Evolutionary conservation across 2,113 vertebrate species (phyloP), one percentile per base, ranked within the genome.

Genomic region (Lagopus muta): DNA sequence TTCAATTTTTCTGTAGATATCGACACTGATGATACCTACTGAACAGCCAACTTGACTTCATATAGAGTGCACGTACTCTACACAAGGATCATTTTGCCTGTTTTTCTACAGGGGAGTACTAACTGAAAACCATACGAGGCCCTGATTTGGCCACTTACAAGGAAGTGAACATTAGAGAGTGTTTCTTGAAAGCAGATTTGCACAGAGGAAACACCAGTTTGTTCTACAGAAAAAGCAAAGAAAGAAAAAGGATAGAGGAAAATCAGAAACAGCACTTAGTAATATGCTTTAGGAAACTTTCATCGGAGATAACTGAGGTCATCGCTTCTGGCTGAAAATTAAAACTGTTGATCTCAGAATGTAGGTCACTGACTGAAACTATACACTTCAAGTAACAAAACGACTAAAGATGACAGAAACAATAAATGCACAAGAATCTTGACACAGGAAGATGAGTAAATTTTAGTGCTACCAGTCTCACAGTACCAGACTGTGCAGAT

Each of bases 181-280:
- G 92, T 98, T 98, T 98, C 98, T 97, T 96, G 97, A 98, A 78
- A 98, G 96, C 42, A 98, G 82, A 98, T 98, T 97, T 98, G 98
- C 98, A 93, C 98, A 98, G 95, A 98, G 97, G 97, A 98, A 98
- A 98, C 98, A 98, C 96, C 98, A 98, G 98, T 98, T 97, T 96
- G 97, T 98, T 98, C 98, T 98, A 97, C 32, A 97, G 93, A 96
- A 95, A 96, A 83, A 93, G 87, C 94, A 97, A 79, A 97, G 94
- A 96, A 95, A 97, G 80, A 96, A 66, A 90, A 97, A 94, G 93
- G 64, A 83, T 80, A 97, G 43, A 95, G 78, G 80, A 92, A 92
- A 84, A 95, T 96, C 89, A 96, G 96, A 95, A 97, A 94, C 89
- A 80, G 88, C 80, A 92, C 54, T 89, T 89, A 47, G 82, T 92